A percentile compares a stretch with the other conserved stretches of the same genome.
phyloP scores from a whole-genome alignment of 2,888 invertebrate species.

The Diachrysia chrysitis region DNA sequence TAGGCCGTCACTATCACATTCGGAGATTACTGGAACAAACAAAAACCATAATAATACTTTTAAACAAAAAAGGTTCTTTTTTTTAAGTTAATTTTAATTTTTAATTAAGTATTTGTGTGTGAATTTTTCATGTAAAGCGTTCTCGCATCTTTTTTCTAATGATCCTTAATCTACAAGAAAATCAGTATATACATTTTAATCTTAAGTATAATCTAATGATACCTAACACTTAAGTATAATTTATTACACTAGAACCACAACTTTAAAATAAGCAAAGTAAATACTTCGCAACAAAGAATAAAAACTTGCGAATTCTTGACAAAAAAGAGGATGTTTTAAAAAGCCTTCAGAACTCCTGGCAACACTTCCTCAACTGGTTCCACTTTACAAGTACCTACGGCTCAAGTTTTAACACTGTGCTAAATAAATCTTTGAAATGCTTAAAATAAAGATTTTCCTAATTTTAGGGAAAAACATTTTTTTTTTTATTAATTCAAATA shows the following conservation, averaged over 20 bases:
- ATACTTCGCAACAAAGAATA: not conserved
- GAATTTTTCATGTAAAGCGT: too few relatives aligned
- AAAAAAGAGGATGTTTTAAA: not conserved
- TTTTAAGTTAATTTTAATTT: too few relatives aligned
- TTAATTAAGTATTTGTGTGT: too few relatives aligned
- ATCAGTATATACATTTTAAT: too few relatives aligned
- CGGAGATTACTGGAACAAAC: constrained; percentile 61
- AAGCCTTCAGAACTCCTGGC: not conserved
- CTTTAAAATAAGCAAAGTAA: not conserved
- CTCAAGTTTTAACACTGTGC: not conserved
- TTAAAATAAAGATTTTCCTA: too few relatives aligned
- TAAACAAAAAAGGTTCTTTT: too few relatives aligned
- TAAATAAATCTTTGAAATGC: not conserved
- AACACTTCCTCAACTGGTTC: not conserved
- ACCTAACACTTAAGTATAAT: too few relatives aligned
- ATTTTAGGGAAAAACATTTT: too few relatives aligned
- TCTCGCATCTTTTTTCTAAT: not conserved
- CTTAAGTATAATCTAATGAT: too few relatives aligned
- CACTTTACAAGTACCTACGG: not conserved
- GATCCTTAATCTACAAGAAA: not conserved
- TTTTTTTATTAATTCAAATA: too few relatives aligned
- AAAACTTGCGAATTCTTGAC: not conserved
- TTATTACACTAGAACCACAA: not conserved
- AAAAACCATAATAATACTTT: not conserved
- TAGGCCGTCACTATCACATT: constrained; percentile 43